These are phyloP conservation scores for Denticeps clupeoides DNA, from an alignment of 2,797 vertebrate species.

Conservation along the genomic window DNA sequence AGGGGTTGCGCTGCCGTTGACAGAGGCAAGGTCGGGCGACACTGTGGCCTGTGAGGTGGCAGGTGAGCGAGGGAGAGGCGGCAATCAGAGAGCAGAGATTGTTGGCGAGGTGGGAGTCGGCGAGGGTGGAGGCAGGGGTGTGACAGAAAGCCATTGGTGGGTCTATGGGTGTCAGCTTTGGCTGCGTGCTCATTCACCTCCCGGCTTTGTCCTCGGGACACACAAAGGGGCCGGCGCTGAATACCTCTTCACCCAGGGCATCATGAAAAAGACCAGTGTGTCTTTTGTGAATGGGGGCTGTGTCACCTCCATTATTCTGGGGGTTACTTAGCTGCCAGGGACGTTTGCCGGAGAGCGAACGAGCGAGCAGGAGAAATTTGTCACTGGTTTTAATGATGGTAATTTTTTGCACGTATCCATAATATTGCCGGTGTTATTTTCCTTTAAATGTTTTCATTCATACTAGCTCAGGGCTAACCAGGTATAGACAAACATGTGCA, in stretches of 20 bases:
- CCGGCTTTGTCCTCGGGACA: conserved; percentile 22
- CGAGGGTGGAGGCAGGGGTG: too few relatives aligned
- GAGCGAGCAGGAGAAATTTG: too few relatives aligned
- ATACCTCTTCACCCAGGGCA: conserved; percentile 16
- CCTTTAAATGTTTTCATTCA: conserved; percentile 5
- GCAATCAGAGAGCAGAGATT: background rate
- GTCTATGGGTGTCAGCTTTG: conserved; percentile 15
- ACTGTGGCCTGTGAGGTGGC: background rate
- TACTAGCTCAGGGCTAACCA: conserved; percentile 11
- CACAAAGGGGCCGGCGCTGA: conserved; percentile 21
- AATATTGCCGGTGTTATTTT: too few relatives aligned
- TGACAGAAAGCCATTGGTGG: conserved; percentile 7
- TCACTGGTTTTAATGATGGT: too few relatives aligned
- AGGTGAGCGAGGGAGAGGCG: background rate
- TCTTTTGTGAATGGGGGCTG: conserved; percentile 18
- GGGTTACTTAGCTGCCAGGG: conserved; percentile 15
- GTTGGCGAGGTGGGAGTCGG: background rate
- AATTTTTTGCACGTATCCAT: too few relatives aligned
- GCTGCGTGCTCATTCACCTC: conserved; percentile 18
- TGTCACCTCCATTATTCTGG: conserved; percentile 23
- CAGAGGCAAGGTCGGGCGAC: too few relatives aligned
- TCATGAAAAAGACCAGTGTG: conserved; percentile 22
- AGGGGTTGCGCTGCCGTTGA: too few relatives aligned
- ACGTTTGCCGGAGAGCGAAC: too few relatives aligned
- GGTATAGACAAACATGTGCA: conserved; percentile 6